Base-by-base conservation (phyloP, 2,113 vertebrate species). In the Phrynocephalus versicolor region DNA sequence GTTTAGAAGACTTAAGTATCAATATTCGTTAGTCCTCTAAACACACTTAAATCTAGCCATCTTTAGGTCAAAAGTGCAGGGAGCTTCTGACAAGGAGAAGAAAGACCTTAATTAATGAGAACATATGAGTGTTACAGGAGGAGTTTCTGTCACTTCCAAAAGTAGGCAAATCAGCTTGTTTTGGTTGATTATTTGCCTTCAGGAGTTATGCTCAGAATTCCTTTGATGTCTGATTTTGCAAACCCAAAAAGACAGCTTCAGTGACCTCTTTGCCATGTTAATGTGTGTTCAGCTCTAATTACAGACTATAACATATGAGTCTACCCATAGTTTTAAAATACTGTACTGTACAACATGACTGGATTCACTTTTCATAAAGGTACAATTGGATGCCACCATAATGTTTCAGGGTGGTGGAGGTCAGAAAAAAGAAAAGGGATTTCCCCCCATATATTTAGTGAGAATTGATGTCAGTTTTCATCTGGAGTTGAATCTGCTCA, bases 361-460 rank as follows among this genome's bases (percentile, higher is more conserved):
- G 35, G 27, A 64, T 74, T 33, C n/a, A 79, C 5, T 3, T 1
- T 30, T 71, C 45, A 1, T 57, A 19, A 41, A 65, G 3, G 21
- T 57, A 9, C 51, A 72, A 45, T 67, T 58, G 30, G 65, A 70
- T 41, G 30, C 6, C 27, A 79, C 30, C 39, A 71, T 60, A 85
- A 58, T 58, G 60, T 45, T 73, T 67, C 15, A 9, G 10, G 45
- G 45, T 51, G 45, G 45, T 6, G 45, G 45, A 51, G 45, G 45
- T 5, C 45, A 51, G 45, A 39, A 64, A 27, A 25, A 64, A 58
- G 81, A 60, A 35, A 21, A 41, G 45, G 37, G 39, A 83, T 45
- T 23, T 45, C 30, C 12, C 30, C 12, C n/a, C 70, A 60, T n/a
- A 25, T n/a, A 90, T 86, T 72, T 90, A 45, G 70, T 57, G 6